phyloP scores from a whole-genome alignment of 1,140 invertebrate species.

The Diuraphis noxia region DNA sequence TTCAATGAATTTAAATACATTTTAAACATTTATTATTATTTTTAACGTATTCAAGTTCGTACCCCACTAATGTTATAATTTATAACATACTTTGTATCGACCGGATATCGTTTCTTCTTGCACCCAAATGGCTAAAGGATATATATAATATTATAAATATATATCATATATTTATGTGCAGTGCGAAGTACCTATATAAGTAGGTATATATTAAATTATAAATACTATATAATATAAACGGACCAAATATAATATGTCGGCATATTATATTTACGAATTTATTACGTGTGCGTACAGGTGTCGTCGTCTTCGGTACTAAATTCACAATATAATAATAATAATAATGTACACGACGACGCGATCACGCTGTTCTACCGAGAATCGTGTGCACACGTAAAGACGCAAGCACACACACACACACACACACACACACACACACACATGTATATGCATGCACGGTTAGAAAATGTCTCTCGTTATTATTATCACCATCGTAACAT shows the following conservation, averaged over 20 bases:
- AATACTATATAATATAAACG: neutral
- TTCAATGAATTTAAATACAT: too few species aligned
- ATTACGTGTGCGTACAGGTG: slow-evolving; percentile 11
- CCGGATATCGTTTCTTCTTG: neutral
- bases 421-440: neutral
- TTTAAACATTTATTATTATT: neutral
- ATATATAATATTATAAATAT: neutral
- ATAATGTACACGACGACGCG: neutral
- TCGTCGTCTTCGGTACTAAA: neutral
- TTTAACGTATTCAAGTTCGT: neutral
- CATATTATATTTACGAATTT: neutral
- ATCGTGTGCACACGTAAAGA: neutral
- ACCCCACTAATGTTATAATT: neutral
- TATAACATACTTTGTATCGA: neutral
- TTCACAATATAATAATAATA: neutral
- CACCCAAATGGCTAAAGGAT: neutral
- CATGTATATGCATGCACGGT: neutral
- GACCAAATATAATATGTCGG: neutral
- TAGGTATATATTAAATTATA: neutral
- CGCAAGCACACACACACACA: neutral
- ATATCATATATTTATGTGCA: neutral
- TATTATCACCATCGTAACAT: neutral
- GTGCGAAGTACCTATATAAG: neutral
- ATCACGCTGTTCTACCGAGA: slow-evolving; percentile 17
- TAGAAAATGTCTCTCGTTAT: neutral